Evolutionary conservation across 1,140 invertebrate genomes (phyloP).

Genomic region (Leptopilina clavipes): DNA sequence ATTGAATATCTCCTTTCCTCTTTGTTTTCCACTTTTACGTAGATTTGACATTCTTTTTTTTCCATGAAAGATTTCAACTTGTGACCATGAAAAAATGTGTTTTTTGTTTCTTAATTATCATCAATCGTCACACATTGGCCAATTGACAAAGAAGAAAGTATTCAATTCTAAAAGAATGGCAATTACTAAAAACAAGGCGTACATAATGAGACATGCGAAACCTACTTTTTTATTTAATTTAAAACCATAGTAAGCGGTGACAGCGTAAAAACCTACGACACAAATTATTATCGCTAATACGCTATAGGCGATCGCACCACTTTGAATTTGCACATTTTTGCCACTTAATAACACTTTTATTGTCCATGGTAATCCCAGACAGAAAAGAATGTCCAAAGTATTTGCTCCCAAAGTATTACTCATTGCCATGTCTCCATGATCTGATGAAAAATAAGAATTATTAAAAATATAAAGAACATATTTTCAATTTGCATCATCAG

Average conservation of each 20-base stretch:
- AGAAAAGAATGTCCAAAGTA: constrained; percentile 89
- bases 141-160: constrained; percentile 74
- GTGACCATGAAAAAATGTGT: background rate
- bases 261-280: constrained; percentile 76
- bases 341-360: constrained; percentile 81
- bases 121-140: constrained; percentile 66
- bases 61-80: background rate
- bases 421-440: constrained; percentile 88
- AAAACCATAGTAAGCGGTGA: constrained; percentile 77
- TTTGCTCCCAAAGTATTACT: constrained; percentile 90
- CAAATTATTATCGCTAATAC: constrained; percentile 79
- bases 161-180: constrained; percentile 78
- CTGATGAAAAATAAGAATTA: constrained; percentile 72
- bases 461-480: constrained; percentile 13
- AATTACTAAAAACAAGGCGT: constrained; percentile 79
- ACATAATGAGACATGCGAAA: constrained; percentile 76
- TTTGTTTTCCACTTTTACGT: background rate
- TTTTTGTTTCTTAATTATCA: background rate
- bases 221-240: constrained; percentile 78
- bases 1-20: background rate
- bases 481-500: too few species aligned
- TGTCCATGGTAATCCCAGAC: constrained; percentile 89
- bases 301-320: constrained; percentile 79
- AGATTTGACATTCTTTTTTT: background rate
- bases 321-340: constrained; percentile 76